A percentile compares a stretch with the other conserved stretches of the same genome.
Conservation (phyloP, 1,140 invertebrate species). For the Papilio helenus region DNA sequence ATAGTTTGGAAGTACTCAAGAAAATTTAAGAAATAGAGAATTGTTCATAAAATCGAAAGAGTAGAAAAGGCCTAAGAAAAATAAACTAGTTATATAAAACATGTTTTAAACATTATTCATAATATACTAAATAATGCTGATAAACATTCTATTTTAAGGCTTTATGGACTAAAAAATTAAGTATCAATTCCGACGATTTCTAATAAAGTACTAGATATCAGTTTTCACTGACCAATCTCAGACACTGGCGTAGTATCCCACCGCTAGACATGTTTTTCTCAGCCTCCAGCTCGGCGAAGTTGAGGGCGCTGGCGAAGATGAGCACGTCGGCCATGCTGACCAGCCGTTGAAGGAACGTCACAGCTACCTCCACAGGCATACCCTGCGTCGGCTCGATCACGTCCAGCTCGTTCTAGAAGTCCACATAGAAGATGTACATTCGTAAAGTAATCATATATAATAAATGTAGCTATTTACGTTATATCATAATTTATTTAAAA, state of each 20-base stretch:
- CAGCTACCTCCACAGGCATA: conserved; percentile 98
- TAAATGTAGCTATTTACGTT: no score
- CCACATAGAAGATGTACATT: not conserved
- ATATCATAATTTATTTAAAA: no score
- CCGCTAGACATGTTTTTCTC: conserved; percentile 99
- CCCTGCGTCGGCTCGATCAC: conserved; percentile 99
- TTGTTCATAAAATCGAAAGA: not conserved
- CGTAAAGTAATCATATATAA: no score
- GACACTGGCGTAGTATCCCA: conserved; percentile 97
- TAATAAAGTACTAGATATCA: not conserved
- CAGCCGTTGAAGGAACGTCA: conserved; percentile 97
- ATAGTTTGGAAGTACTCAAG: not conserved
- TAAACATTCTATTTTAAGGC: not conserved
- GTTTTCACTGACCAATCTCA: conserved; percentile 90
- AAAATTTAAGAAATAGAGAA: not conserved
- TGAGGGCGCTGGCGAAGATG: conserved; percentile 98
- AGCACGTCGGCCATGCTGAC: conserved; percentile 99
- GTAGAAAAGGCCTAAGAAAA: not conserved
- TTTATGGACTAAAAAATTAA: not conserved
- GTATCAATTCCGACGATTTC: no score
- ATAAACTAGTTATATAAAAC: not conserved
- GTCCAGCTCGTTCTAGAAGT: conserved; percentile 96
- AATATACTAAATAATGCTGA: not conserved
- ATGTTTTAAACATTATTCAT: not conserved
- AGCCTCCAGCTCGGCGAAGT: conserved; percentile 98